These are phyloP conservation scores for Oxyruncus cristatus DNA, from an alignment of 2,113 vertebrate species.

Conservation along the genomic window DNA sequence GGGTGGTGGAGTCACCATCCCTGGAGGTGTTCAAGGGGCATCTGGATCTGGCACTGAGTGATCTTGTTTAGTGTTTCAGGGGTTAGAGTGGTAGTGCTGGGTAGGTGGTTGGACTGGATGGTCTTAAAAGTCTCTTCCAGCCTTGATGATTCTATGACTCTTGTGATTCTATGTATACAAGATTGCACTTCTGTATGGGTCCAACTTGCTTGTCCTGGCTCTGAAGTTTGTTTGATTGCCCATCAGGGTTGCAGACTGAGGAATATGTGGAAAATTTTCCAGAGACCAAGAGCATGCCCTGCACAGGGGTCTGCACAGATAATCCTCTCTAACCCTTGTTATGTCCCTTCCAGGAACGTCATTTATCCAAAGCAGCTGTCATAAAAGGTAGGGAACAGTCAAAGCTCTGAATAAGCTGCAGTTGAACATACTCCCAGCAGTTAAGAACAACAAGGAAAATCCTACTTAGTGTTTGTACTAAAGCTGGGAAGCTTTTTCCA, in stretches of 20 bases:
- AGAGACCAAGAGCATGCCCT: neutral
- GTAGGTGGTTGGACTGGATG: fast-evolving
- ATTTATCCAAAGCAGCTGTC: neutral
- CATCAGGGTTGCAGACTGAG: neutral
- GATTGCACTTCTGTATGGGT: neutral
- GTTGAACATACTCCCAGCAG: neutral
- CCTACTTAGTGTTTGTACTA: neutral
- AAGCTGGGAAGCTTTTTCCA: neutral
- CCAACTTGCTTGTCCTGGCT: neutral
- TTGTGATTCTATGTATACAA: neutral
- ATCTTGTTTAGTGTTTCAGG: neutral
- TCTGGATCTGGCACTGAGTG: neutral
- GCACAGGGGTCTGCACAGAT: fast-evolving
- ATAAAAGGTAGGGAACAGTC: neutral
- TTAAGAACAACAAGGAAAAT: neutral
- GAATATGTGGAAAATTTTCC: neutral
- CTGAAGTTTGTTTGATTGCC: neutral
- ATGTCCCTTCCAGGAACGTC: neutral
- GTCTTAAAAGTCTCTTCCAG: neutral
- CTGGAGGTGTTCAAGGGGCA: neutral
- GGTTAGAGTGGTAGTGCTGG: neutral
- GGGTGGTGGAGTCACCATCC: neutral
- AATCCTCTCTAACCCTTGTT: neutral
- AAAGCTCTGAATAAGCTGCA: neutral
- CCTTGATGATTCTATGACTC: neutral